phyloP scores from a whole-genome alignment of 2,797 vertebrate species.

The Valencia hispanica region DNA sequence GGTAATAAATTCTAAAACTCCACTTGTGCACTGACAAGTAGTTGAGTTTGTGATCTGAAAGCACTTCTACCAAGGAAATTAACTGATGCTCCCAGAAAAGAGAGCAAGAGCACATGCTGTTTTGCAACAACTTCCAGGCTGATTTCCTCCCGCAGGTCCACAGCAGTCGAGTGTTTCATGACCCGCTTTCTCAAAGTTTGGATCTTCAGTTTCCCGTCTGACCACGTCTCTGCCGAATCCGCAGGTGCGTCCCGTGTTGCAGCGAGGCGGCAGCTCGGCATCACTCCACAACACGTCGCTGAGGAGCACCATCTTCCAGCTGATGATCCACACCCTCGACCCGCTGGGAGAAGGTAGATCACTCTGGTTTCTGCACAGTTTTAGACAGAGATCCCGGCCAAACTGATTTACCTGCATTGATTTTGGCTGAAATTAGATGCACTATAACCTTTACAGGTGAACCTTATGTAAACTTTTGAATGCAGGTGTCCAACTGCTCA shows the following conservation, averaged over 20 bases:
- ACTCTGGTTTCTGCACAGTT: not conserved
- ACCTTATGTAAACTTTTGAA: too few relatives aligned
- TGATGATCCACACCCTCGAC: conserved; percentile 93
- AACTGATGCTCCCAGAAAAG: not conserved
- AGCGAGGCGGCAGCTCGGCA: conserved; percentile 86
- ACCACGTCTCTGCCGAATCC: conserved; percentile 1
- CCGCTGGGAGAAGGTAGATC: conserved; percentile 87
- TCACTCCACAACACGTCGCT: conserved; percentile 92
- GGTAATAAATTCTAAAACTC: not conserved
- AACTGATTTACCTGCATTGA: too few relatives aligned
- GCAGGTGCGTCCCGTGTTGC: conserved; percentile 82
- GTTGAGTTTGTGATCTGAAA: not conserved
- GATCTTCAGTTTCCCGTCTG: not conserved
- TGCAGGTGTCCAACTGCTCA: too few relatives aligned
- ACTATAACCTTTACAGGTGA: too few relatives aligned
- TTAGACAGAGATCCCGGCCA: not conserved
- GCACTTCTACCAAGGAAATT: not conserved
- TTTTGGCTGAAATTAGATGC: too few relatives aligned
- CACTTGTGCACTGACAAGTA: not conserved
- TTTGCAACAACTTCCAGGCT: not conserved
- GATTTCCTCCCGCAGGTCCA: not conserved
- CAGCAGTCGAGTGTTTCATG: not conserved
- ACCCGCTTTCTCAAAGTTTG: not conserved
- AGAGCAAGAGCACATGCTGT: not conserved
- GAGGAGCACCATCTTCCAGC: conserved; percentile 89